Evolutionary conservation across 2,797 vertebrate genomes (phyloP).

Genomic region (Microtus obscurus): DNA sequence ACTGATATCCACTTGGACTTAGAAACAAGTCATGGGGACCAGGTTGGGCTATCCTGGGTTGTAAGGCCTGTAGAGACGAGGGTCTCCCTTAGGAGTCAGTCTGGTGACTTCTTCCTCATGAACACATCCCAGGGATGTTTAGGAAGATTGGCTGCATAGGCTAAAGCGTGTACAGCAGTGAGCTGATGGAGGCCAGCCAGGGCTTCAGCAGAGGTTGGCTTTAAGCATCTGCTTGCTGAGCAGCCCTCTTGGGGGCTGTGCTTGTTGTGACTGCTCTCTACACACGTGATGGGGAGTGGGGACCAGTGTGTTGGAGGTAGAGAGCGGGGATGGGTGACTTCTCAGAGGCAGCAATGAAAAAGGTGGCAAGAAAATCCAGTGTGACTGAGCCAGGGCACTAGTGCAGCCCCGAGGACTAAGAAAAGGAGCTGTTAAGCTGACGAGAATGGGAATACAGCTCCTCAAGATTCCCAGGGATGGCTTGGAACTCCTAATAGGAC

Average conservation of each 20-base stretch:
- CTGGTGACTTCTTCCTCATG: not conserved
- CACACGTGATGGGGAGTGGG: not conserved
- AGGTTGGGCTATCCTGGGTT: not conserved
- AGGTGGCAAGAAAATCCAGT: not conserved
- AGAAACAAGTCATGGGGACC: not conserved
- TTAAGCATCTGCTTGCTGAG: not conserved
- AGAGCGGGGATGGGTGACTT: not conserved
- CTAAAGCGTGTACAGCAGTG: not conserved
- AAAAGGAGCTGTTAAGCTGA: not conserved
- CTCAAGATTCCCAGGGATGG: not conserved
- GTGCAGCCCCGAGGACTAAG: not conserved
- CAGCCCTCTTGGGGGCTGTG: not conserved
- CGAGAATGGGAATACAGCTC: not conserved
- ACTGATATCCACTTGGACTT: not conserved
- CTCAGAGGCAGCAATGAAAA: not conserved
- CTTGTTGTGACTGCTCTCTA: not conserved
- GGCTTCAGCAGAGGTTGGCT: not conserved
- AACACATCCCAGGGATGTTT: not conserved
- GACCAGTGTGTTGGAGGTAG: not conserved
- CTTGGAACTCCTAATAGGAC: not conserved
- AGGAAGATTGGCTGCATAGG: not conserved
- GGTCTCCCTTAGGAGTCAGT: not conserved
- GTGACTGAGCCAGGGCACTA: not conserved
- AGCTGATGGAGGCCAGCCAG: not conserved
- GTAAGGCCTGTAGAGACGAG: not conserved